phyloP scores from a whole-genome alignment of 2,797 vertebrate species.

The Propithecus deckenii region DNA sequence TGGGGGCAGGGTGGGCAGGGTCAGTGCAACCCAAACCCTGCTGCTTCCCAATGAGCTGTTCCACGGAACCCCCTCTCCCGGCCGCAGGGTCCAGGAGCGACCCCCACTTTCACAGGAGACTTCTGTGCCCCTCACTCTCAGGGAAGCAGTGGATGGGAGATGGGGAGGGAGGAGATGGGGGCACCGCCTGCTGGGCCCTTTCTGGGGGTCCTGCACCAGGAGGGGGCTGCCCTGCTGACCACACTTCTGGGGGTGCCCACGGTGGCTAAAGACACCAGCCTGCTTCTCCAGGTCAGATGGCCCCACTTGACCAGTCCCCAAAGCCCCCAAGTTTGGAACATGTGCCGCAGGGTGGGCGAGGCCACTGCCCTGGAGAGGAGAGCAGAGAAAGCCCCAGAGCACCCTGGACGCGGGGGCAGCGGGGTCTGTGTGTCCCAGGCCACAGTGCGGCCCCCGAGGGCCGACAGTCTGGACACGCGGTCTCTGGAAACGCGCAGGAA shows the following conservation, averaged over 20 bases:
- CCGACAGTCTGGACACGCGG: accelerated
- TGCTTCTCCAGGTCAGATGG: accelerated
- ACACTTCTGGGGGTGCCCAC: accelerated
- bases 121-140: not conserved
- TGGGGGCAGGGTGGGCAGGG: not conserved
- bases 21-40: not conserved
- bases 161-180: not conserved
- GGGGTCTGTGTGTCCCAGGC: accelerated
- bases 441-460: accelerated
- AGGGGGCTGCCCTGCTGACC: not conserved
- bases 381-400: not conserved
- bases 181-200: not conserved
- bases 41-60: not conserved
- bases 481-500: not conserved
- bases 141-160: not conserved
- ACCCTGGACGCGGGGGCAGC: accelerated
- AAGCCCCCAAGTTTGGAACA: not conserved
- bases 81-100: not conserved
- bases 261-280: not conserved
- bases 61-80: not conserved
- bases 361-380: not conserved
- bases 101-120: not conserved
- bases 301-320: not conserved
- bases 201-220: accelerated
- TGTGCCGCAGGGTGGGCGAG: accelerated